Evolutionary conservation across 2,113 vertebrate genomes (phyloP), one percentile per base, ranked within the genome.

Genomic region (Grantiella picta): DNA sequence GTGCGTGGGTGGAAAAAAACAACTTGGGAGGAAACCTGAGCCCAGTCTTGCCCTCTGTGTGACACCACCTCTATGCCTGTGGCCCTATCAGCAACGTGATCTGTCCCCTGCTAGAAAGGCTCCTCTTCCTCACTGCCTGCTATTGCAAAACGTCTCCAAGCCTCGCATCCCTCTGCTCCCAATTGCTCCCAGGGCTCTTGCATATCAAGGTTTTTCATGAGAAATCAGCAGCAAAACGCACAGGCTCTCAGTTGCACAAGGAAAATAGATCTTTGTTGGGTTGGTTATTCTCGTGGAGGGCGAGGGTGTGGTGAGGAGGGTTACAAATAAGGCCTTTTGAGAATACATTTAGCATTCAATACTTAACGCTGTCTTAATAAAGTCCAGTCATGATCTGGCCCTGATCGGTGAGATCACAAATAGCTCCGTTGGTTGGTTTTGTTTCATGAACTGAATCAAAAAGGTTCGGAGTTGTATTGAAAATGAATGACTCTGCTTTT

Each of bases 221-320:
- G 93, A 94, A 96, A 97, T 95, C 97, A 96, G 95, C 96, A 97
- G 97, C 96, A 95, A 96, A 98, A 97, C 11, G 91, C 96, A 96
- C 68, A 97, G 96, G 97, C 92, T 96, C 96, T 97, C 94, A 97
- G 96, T 91, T 97, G 95, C 95, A 94, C 96, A 96, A 96, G 96
- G 92, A 97, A 98, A 97, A 97, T n/a, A 96, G 92, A 91, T 54
- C 63, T 83, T 45, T 78, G 78, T 81, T 89, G 85, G 87, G 94
- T 77, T 90, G 0, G 24, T 86, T 69, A 92, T 23, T 73, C 59
- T 92, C 18, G 50, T 68, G 88, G 97, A 86, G 89, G 92, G 65
- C 5, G 29, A 93, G 93, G 82, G 90, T 45, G 64, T 70, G 72
- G 82, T 66, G 82, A 95, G 95, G 52, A 94, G 94, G 93, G 92